These are phyloP conservation scores for Phataginus tetradactyla DNA, from an alignment of 2,797 vertebrate genomes.

Conservation along the genomic window DNA sequence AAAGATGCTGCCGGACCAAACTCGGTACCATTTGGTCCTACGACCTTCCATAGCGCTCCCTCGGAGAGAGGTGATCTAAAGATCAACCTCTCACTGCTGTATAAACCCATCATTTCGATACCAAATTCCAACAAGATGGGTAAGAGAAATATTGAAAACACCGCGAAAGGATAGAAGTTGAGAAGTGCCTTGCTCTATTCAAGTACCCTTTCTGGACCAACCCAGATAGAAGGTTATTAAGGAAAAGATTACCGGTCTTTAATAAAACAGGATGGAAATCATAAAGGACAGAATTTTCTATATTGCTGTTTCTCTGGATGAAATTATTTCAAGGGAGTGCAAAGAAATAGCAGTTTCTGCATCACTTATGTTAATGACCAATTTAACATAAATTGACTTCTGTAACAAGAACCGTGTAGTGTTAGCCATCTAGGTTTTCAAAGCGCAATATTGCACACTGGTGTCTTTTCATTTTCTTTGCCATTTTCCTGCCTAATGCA, in stretches of 20 bases:
- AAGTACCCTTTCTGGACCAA: background rate
- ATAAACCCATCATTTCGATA: background rate
- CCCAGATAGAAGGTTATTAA: background rate
- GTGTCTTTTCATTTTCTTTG: background rate
- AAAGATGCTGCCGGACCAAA: constrained; percentile 64
- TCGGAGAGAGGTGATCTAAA: background rate
- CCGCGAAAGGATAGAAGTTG: background rate
- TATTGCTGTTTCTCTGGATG: background rate
- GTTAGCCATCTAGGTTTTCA: background rate
- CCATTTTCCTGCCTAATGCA: background rate
- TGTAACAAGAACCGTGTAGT: background rate
- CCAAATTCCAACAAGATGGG: background rate
- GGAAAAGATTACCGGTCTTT: background rate
- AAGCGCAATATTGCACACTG: background rate
- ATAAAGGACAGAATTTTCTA: background rate
- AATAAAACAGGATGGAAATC: background rate
- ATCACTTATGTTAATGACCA: background rate
- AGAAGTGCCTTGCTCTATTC: background rate
- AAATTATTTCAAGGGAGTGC: background rate
- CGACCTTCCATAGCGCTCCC: background rate
- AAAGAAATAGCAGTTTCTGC: background rate
- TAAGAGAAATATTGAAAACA: background rate
- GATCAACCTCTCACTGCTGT: background rate
- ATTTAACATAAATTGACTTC: background rate
- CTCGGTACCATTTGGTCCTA: constrained; percentile 67